phyloP scores from a whole-genome alignment of 2,113 vertebrate species.

The Trachemys scripta region DNA sequence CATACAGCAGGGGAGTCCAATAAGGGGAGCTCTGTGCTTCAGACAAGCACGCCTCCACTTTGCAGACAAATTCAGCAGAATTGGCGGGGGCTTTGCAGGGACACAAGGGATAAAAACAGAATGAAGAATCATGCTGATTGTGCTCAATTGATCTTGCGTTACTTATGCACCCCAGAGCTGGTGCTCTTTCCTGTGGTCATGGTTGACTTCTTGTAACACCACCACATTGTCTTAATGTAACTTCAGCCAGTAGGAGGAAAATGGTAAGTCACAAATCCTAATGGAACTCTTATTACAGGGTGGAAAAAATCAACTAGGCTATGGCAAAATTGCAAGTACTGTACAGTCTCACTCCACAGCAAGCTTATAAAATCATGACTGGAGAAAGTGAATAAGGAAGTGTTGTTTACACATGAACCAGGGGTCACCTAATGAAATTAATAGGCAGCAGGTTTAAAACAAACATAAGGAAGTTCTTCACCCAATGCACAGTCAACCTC shows the following conservation, averaged over 20 bases:
- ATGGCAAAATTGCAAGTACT: background rate
- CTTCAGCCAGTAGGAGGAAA: background rate
- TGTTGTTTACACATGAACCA: background rate
- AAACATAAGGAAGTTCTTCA: background rate
- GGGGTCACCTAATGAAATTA: background rate
- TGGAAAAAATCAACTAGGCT: background rate
- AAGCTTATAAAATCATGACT: background rate
- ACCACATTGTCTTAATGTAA: background rate
- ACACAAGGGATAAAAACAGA: background rate
- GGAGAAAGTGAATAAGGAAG: background rate
- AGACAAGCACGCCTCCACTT: background rate
- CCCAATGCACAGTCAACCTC: background rate
- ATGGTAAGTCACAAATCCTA: background rate
- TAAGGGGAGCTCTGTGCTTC: background rate
- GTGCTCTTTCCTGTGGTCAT: background rate
- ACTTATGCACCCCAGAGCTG: background rate
- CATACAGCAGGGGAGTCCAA: background rate
- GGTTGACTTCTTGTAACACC: background rate
- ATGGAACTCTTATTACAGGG: background rate
- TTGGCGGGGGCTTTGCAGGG: background rate
- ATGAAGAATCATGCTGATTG: background rate
- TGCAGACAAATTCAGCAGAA: background rate
- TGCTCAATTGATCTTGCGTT: background rate
- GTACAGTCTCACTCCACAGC: background rate
- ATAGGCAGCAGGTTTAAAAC: background rate